A percentile compares a stretch with the other conserved stretches of the same genome.
phyloP scores from a whole-genome alignment of 2,113 vertebrate species.

The Paraplagusia blochii region DNA sequence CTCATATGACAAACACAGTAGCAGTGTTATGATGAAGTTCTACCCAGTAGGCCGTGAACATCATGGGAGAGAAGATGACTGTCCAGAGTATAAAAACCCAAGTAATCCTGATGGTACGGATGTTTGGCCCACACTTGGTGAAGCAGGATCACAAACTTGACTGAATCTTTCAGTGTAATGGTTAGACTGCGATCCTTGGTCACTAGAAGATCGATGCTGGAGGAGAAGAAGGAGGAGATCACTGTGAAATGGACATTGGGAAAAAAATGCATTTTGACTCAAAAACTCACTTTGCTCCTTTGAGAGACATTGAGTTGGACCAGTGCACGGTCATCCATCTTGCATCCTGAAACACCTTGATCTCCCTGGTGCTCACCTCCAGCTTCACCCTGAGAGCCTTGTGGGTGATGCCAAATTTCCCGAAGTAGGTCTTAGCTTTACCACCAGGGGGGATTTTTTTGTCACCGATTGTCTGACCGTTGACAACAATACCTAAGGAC shows the following conservation, averaged over 20 bases:
- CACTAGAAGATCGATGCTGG: constrained; percentile 82
- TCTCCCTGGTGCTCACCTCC: constrained; percentile 80
- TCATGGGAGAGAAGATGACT: constrained; percentile 80
- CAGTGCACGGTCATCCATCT: constrained; percentile 75
- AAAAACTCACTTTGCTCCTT: constrained; percentile 75
- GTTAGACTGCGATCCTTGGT: constrained; percentile 79
- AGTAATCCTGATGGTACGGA: constrained; percentile 83
- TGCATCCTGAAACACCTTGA: constrained; percentile 76
- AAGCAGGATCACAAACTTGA: constrained; percentile 86
- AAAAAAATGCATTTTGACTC: background rate
- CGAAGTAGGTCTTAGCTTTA: constrained; percentile 84
- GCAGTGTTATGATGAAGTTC: constrained; percentile 13
- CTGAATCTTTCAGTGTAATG: constrained; percentile 80
- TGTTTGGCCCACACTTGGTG: constrained; percentile 89
- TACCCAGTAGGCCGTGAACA: constrained; percentile 93
- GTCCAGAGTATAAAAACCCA: constrained; percentile 89
- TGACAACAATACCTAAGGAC: constrained; percentile 84
- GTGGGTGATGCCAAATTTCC: constrained; percentile 85
- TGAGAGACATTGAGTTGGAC: constrained; percentile 77
- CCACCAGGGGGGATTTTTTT: constrained; percentile 71
- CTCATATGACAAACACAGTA: too few relatives aligned
- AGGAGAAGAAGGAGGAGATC: constrained; percentile 8
- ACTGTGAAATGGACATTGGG: background rate
- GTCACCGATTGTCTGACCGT: constrained; percentile 89
- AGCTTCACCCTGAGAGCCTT: constrained; percentile 74